Evolutionary conservation across 1,140 invertebrate genomes (phyloP), one percentile per base, ranked within the genome.

Genomic region (Ceratina australensis): DNA sequence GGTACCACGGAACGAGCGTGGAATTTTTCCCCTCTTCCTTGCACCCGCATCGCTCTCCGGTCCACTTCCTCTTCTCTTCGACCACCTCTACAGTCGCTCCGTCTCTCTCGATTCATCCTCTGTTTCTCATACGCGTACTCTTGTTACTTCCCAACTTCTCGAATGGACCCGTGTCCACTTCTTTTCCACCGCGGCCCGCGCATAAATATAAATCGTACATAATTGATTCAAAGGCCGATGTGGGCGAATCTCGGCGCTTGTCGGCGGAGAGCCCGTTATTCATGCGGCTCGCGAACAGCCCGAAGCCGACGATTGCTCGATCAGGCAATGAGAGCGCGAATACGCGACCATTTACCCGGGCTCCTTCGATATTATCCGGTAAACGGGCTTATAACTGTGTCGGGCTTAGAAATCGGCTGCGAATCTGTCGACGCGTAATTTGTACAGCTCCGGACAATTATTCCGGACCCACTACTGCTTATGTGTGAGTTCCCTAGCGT

Each of bases 141-240:
- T 76, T 60, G 72, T 77, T 77, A 24, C 57, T 49, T 54, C 49
- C 61, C 26, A 64, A 49, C 60, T 60, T 76, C 73, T 49, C 33
- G 22, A 10, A 15, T 4, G 56, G 24, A 54, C 68, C 59, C 60
- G 64, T 69, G 63, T 79, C 52, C 72, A 54, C 75, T 49, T 54
- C 50, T 54, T 42, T 74, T 72, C 81, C 65, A 64, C 68, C 49
- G 59, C 63, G 59, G 13, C 18, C 54, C 59, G 81, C 61, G 71
- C 80, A 87, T 86, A 87, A 89, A 89, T 88, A 89, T 89, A 89
- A 89, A 87, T 89, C 86, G 82, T 82, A 61, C 77, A 87, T 90
- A 90, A 90, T 89, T 90, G 87, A 90, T 89, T 88, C 83, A 78
- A 87, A 84, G 86, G 85, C 67, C 79, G 61, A 87, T 80, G 89